Conservation (phyloP, 2,113 vertebrate genomes). For the Sitta europaea region DNA sequence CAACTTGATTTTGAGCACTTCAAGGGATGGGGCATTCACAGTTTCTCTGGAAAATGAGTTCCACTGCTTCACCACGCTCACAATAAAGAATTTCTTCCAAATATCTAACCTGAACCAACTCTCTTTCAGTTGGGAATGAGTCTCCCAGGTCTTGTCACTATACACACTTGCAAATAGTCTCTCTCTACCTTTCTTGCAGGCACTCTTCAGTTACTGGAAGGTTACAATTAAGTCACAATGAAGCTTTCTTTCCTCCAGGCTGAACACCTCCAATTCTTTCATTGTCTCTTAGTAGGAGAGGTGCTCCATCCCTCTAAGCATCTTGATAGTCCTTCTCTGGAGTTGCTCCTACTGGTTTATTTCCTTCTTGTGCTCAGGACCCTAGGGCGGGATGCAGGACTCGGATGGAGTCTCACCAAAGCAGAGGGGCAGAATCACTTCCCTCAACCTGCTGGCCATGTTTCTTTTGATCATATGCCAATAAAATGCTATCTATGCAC, state of each 20-base stretch:
- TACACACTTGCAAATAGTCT: not conserved
- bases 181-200: not conserved
- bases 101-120: not conserved
- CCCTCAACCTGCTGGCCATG: not conserved
- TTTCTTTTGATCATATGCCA: not conserved
- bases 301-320: not conserved
- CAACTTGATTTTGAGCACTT: not conserved
- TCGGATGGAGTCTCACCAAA: not conserved
- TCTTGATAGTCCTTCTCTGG: not conserved
- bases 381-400: too few species aligned
- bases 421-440: not conserved
- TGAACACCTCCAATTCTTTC: not conserved
- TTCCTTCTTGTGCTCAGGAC: not conserved
- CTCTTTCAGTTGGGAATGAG: not conserved
- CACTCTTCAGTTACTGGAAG: fast-evolving
- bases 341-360: too few species aligned
- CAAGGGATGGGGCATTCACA: not conserved
- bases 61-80: not conserved
- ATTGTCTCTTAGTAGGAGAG: not conserved
- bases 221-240: not conserved
- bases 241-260: not conserved
- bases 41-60: not conserved
- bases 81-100: not conserved
- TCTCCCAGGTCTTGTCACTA: not conserved
- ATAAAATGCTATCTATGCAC: not conserved